Evolutionary conservation across 2,888 invertebrate species (phyloP).

Genomic region (Epistrophe eligans): DNA sequence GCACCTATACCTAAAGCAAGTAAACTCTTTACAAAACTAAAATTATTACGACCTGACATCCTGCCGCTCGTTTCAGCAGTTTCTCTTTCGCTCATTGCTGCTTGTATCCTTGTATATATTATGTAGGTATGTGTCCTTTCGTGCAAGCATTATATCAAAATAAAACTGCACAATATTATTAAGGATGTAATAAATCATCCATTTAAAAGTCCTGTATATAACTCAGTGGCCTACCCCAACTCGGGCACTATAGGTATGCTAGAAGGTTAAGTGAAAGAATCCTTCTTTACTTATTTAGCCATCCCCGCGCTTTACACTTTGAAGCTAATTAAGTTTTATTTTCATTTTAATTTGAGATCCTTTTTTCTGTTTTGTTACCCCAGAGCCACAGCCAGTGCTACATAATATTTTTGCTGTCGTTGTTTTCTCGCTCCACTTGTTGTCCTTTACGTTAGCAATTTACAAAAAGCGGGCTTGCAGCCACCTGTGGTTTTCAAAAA

Average conservation of each 20-base stretch:
- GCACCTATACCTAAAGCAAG: not conserved
- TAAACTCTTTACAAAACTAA: conserved; percentile 51
- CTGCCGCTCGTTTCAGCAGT: conserved; percentile 59
- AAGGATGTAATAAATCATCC: conserved; percentile 73
- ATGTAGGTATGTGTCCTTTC: conserved; percentile 46
- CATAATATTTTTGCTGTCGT: conserved; percentile 42
- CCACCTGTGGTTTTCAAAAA: conserved; percentile 55
- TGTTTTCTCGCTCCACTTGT: conserved; percentile 62
- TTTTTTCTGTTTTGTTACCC: conserved; percentile 26
- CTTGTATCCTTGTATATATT: not conserved
- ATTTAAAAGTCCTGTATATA: conserved; percentile 52
- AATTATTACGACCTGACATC: conserved; percentile 70
- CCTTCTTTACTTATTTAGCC: conserved; percentile 2
- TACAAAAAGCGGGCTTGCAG: conserved; percentile 40
- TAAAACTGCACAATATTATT: conserved; percentile 65
- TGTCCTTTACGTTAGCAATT: conserved; percentile 62
- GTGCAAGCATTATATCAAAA: conserved; percentile 39
- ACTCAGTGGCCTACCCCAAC: conserved; percentile 18
- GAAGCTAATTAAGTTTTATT: conserved; percentile 75
- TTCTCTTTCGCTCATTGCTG: conserved; percentile 55
- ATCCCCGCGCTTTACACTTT: conserved; percentile 36
- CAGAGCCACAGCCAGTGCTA: not conserved
- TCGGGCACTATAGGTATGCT: not conserved
- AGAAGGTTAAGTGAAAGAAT: conserved; percentile 33
- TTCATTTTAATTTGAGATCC: conserved; percentile 68